phyloP scores from a whole-genome alignment of 2,888 invertebrate species.

The Dilophus febrilis region DNA sequence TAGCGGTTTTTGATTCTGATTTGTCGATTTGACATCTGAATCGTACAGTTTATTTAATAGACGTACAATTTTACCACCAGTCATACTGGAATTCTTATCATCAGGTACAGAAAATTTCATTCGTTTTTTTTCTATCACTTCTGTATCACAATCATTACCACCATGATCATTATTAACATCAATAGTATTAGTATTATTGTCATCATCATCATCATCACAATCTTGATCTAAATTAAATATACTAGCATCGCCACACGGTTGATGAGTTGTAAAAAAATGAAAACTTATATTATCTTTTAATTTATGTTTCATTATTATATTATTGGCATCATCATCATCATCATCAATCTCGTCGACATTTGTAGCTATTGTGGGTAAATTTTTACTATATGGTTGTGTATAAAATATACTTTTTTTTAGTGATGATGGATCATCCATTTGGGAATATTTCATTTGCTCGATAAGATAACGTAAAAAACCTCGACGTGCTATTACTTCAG shows the following conservation, averaged over 20 bases:
- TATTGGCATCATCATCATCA: no score
- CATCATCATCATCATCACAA: slow-evolving; percentile 9
- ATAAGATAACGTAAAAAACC: slow-evolving; percentile 65
- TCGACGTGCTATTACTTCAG: slow-evolving; percentile 73
- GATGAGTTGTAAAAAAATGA: slow-evolving; percentile 72
- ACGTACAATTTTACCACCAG: slow-evolving; percentile 19
- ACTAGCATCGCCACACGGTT: slow-evolving; percentile 88
- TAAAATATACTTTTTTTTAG: slow-evolving; percentile 3
- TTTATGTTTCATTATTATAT: no score
- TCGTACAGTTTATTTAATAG: no score
- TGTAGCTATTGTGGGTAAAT: slow-evolving; percentile 9
- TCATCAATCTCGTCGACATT: slow-evolving; percentile 26
- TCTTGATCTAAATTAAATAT: slow-evolving; percentile 39
- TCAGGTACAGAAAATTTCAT: slow-evolving; percentile 15
- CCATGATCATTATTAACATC: slow-evolving; percentile 17
- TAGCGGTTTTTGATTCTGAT: no score
- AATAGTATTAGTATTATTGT: no score
- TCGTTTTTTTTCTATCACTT: slow-evolving; percentile 8
- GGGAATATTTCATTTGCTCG: slow-evolving; percentile 36
- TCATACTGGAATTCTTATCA: neutral
- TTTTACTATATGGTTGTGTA: slow-evolving; percentile 10
- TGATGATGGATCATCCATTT: slow-evolving; percentile 27
- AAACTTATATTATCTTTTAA: slow-evolving; percentile 45
- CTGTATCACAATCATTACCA: no score
- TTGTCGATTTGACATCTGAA: no score